Percentiles rank a stretch among this genome's conserved stretches.
phyloP scores from a whole-genome alignment of 2,797 vertebrate genomes.

The Vipera latastei region DNA sequence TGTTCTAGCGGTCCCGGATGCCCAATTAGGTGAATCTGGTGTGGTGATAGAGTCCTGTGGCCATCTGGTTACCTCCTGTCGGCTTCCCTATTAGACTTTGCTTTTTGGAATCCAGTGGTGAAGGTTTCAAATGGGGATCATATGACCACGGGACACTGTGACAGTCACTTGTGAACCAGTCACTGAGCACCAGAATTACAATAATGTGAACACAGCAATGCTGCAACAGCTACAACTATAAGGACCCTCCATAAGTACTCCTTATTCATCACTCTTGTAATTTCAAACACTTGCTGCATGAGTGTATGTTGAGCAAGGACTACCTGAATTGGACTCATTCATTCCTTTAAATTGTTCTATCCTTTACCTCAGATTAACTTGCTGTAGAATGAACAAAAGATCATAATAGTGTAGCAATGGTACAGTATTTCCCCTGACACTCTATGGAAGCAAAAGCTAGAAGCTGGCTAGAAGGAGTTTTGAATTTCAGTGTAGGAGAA shows the following conservation, averaged over 20 bases:
- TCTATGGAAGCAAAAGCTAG: no score
- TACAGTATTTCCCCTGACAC: background rate
- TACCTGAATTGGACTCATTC: background rate
- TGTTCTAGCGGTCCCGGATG: background rate
- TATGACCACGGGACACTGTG: background rate
- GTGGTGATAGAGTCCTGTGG: background rate
- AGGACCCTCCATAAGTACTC: background rate
- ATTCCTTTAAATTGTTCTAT: background rate
- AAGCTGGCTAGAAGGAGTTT: no score
- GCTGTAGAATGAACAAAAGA: background rate
- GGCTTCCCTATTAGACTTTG: background rate
- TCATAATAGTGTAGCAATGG: background rate
- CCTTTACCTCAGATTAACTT: background rate
- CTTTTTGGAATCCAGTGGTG: background rate
- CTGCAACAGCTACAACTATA: background rate
- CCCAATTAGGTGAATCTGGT: background rate
- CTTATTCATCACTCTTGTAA: background rate
- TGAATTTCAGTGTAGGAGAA: no score
- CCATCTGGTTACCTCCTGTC: background rate
- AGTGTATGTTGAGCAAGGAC: background rate
- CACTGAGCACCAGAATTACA: background rate
- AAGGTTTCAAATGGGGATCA: background rate
- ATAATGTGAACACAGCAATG: background rate
- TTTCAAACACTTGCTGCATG: background rate
- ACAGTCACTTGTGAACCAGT: background rate